Conservation (phyloP, 1,140 invertebrate genomes). For the Oryctes rhinoceros region DNA sequence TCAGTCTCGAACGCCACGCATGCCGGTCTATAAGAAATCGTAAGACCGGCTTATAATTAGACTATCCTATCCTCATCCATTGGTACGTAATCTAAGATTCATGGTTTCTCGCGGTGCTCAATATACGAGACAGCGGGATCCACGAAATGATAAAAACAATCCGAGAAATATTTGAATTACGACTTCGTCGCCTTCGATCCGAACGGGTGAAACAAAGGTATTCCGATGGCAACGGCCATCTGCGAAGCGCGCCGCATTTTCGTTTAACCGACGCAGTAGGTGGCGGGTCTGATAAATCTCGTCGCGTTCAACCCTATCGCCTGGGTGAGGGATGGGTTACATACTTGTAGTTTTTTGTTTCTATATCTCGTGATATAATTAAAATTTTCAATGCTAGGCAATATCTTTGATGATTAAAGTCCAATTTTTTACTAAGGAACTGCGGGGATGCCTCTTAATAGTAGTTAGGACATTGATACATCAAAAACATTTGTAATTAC, state of each 20-base stretch:
- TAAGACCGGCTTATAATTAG: conserved; percentile 17
- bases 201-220: not conserved
- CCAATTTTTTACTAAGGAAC: too few species aligned
- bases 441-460: too few species aligned
- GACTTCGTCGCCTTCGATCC: not conserved
- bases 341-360: not conserved
- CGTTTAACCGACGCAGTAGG: conserved; percentile 23
- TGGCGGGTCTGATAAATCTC: not conserved
- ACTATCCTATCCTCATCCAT: conserved; percentile 12
- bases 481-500: too few species aligned
- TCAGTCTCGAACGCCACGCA: not conserved
- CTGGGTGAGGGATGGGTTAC: not conserved
- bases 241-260: conserved; percentile 11
- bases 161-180: conserved; percentile 36
- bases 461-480: too few species aligned
- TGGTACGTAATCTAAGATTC: conserved; percentile 15
- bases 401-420: too few species aligned
- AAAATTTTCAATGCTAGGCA: too few species aligned
- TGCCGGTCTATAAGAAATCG: not conserved
- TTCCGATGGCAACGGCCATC: not conserved
- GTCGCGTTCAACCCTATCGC: conserved; percentile 5
- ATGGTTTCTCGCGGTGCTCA: conserved; percentile 16
- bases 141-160: conserved; percentile 26
- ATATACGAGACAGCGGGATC: conserved; percentile 20
- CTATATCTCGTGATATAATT: not conserved